These are phyloP conservation scores for Mamestra brassicae DNA, from an alignment of 2,888 invertebrate species.

Conservation along the genomic window DNA sequence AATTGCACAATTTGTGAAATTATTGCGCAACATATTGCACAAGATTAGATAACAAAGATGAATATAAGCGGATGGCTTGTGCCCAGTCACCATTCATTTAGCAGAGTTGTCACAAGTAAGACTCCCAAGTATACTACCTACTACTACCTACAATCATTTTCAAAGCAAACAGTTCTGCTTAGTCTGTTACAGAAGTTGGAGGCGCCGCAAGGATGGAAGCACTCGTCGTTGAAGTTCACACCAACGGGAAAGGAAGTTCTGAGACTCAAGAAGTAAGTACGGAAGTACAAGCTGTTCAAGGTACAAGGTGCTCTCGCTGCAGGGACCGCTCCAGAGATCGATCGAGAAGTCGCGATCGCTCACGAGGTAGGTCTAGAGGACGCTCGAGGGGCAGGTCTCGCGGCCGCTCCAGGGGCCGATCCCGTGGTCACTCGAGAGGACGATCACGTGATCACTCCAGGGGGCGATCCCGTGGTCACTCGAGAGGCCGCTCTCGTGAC, in stretches of 20 bases:
- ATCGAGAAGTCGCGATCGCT: constrained; percentile 26
- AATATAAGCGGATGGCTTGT: constrained; percentile 21
- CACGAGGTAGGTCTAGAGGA: constrained; percentile 28
- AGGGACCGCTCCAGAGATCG: constrained; percentile 23
- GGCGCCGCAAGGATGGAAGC: constrained; percentile 39
- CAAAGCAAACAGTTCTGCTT: constrained; percentile 34
- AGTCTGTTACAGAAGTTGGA: constrained; percentile 54
- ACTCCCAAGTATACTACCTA: background rate
- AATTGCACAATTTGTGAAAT: constrained; percentile 3
- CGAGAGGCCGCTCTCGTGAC: too few relatives aligned
- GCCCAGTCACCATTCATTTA: constrained; percentile 15
- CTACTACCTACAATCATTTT: background rate
- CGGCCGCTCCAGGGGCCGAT: constrained; percentile 6
- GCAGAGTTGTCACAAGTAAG: constrained; percentile 25
- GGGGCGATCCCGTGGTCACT: constrained; percentile 13
- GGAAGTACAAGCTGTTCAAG: constrained; percentile 7
- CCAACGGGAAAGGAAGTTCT: constrained; percentile 19
- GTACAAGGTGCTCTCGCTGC: constrained; percentile 46
- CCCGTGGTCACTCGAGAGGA: constrained; percentile 15
- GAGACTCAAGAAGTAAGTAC: constrained; percentile 34
- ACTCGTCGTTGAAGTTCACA: constrained; percentile 30
- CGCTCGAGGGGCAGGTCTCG: constrained; percentile 32
- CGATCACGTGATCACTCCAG: constrained; percentile 12
- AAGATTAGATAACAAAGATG: background rate
- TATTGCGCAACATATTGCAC: background rate